Conservation (phyloP, 2,797 vertebrate species). For the Lithobates sylvaticus region DNA sequence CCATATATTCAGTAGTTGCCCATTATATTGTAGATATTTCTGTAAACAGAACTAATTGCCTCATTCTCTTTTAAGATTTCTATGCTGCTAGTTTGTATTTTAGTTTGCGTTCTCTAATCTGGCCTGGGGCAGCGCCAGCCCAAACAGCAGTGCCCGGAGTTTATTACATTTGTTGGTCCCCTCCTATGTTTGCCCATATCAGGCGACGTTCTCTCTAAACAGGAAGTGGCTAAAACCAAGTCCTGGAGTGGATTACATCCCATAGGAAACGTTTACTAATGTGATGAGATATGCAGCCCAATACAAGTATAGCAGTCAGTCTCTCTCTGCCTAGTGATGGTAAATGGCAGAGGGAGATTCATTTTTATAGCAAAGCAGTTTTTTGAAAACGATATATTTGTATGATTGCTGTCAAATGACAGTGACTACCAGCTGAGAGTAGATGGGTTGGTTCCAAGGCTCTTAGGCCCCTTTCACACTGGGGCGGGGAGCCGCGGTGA, state of each 20-base stretch:
- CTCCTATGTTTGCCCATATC: constrained; percentile 75
- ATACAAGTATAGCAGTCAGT: not conserved
- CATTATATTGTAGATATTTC: not conserved
- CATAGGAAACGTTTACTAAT: constrained; percentile 40
- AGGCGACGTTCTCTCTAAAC: constrained; percentile 70
- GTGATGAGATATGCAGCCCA: not conserved
- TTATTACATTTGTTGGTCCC: constrained; percentile 66
- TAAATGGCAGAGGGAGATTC: too few species aligned
- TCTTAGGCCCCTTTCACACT: too few species aligned
- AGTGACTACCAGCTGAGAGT: too few species aligned
- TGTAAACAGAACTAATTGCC: not conserved
- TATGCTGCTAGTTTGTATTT: not conserved
- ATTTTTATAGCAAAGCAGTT: not conserved
- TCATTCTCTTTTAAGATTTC: not conserved
- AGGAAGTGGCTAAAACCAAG: constrained; percentile 73
- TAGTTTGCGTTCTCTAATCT: constrained; percentile 2
- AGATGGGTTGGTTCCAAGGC: too few species aligned
- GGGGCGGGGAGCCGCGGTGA: too few species aligned
- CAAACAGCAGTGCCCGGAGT: constrained; percentile 69
- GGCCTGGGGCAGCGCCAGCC: constrained; percentile 65
- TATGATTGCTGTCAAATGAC: too few species aligned
- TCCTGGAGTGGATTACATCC: constrained; percentile 72
- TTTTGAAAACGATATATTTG: not conserved
- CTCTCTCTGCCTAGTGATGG: too few species aligned
- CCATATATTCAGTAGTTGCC: not conserved